Conservation (phyloP, 2,888 invertebrate species). For the Allacma fusca region DNA sequence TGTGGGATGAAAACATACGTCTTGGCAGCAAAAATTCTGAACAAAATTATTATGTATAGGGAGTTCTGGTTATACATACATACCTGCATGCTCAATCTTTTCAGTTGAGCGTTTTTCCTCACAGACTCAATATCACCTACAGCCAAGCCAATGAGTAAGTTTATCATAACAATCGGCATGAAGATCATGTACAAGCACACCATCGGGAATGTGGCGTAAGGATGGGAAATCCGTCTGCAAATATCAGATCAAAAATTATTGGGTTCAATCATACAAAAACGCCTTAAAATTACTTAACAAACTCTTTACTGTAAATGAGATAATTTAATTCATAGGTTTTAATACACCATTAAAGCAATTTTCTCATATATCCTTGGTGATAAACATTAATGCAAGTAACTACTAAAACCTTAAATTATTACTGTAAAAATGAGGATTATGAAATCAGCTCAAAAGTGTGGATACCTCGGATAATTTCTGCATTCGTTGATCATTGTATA, state of each 20-base stretch:
- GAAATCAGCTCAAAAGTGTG: too few relatives aligned
- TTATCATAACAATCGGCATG: constrained; percentile 26
- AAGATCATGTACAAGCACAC: constrained; percentile 35
- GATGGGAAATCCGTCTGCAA: constrained; percentile 26
- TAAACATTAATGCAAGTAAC: too few relatives aligned
- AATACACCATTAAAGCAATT: too few relatives aligned
- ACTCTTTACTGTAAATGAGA: too few relatives aligned
- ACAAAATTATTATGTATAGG: too few relatives aligned
- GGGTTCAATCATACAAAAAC: neutral
- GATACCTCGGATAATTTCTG: neutral
- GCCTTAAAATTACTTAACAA: too few relatives aligned
- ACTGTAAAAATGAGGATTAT: too few relatives aligned
- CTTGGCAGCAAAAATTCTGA: neutral
- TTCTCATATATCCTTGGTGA: too few relatives aligned
- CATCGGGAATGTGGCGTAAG: constrained; percentile 27
- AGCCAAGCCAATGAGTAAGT: constrained; percentile 40
- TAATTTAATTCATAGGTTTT: too few relatives aligned
- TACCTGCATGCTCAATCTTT: constrained; percentile 33
- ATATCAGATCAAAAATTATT: neutral
- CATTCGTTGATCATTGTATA: constrained; percentile 10
- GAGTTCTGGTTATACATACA: neutral
- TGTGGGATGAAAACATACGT: neutral
- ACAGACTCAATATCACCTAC: constrained; percentile 28
- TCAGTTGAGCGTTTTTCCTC: constrained; percentile 32
- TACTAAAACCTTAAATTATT: too few relatives aligned